Percentiles rank a stretch among this genome's conserved stretches.
Conservation (phyloP, 2,113 vertebrate species). For the Argyrosomus japonicus region DNA sequence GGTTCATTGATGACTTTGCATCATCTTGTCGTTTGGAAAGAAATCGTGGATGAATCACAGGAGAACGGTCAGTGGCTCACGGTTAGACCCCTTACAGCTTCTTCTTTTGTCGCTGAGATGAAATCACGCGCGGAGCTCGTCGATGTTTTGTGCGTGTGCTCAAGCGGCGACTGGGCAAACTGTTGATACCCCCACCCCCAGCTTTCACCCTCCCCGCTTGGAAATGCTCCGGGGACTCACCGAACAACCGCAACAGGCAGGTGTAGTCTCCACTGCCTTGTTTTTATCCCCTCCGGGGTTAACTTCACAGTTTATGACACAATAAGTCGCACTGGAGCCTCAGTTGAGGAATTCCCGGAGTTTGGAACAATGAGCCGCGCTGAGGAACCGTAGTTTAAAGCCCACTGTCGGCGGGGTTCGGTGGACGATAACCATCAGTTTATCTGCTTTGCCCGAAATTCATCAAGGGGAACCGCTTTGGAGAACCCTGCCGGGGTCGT, state of each 20-base stretch:
- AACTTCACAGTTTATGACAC: not conserved
- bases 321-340: not conserved
- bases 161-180: slow-evolving; percentile 10
- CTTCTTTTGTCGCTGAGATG: not conserved
- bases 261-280: not conserved
- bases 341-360: slow-evolving; percentile 57
- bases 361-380: slow-evolving; percentile 29
- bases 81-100: not conserved
- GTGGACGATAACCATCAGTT: not conserved
- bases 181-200: slow-evolving; percentile 20
- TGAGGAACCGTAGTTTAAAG: not conserved
- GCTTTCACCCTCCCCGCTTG: not conserved
- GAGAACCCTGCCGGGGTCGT: not conserved
- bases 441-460: not conserved
- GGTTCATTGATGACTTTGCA: not conserved
- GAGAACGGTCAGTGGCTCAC: not conserved
- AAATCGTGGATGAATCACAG: not conserved
- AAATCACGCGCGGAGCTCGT: slow-evolving; percentile 19
- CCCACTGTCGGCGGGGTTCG: not conserved
- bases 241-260: slow-evolving; percentile 39
- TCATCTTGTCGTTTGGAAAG: too few species aligned
- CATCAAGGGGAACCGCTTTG: not conserved
- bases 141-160: slow-evolving; percentile 12
- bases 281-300: not conserved
- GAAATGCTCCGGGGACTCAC: slow-evolving; percentile 10